These are phyloP conservation scores for Puffinus mauretanicus DNA, from an alignment of 2,113 vertebrate species.

Conservation along the genomic window DNA sequence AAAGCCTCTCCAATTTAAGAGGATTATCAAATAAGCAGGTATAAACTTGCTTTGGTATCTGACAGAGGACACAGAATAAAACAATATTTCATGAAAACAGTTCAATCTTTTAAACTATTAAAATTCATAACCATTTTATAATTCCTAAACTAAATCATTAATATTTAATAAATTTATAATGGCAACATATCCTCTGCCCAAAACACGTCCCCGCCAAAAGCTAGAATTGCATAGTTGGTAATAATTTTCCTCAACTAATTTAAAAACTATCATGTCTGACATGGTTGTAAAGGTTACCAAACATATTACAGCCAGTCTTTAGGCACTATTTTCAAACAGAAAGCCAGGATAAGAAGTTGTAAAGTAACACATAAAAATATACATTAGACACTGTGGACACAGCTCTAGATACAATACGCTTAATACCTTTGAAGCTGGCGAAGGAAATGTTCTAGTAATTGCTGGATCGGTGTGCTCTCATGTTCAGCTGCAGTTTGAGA, in stretches of 20 bases:
- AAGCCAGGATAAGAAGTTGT: neutral
- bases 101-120: neutral
- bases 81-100: neutral
- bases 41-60: neutral
- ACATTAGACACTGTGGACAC: neutral
- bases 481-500: conserved; percentile 78
- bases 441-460: conserved; percentile 92
- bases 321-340: neutral
- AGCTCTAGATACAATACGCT: neutral
- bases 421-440: conserved; percentile 92
- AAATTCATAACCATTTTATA: neutral
- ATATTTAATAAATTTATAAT: neutral
- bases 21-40: neutral
- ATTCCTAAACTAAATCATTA: neutral
- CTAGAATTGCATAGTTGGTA: neutral
- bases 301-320: neutral
- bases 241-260: neutral
- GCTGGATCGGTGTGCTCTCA: conserved; percentile 92
- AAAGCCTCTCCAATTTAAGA: neutral
- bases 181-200: neutral
- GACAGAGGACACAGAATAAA: neutral
- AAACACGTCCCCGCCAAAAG: neutral
- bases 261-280: neutral
- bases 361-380: neutral
- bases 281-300: neutral